Evolutionary conservation across 1,140 invertebrate species (phyloP), one percentile per base, ranked within the genome.

Genomic region (Sesamia nonagrioides): DNA sequence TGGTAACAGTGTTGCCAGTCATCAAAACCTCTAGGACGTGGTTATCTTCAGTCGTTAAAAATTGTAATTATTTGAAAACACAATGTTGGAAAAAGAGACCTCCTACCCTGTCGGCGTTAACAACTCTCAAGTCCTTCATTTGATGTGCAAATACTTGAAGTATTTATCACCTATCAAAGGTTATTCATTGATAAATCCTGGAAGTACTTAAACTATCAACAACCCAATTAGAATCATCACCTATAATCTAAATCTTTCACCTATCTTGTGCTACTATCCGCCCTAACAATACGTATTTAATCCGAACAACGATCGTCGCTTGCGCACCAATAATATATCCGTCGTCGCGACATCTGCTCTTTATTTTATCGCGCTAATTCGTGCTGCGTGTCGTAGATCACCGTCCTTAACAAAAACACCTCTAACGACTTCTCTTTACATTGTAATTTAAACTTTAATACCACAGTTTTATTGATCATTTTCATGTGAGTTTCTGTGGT

Each of bases 301-400:
- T 85, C 81, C 73, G 48, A 45, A 77, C 54, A 78, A 48, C 63
- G 58, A 37, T 54, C 82, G 54, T 61, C 81, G 82, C 79, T 79
- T 33, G 58, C 77, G 79, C 81, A 35, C 78, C 79, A 80, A 73
- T 76, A 84, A 85, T 90, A 90, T 90, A 89, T 90, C 86, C 77
- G 77, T 88, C 86, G 79, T 80, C 87, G 75, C 50, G 77, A 82
- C 89, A 91, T 91, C 84, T 88, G 90, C 79, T 86, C 66, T 80
- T 91, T 82, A 90, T 90, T 88, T 90, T 87, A 87, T 87, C 82
- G 83, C 83, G 79, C 78, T 91, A 92, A 91, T 92, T 88, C 86
- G 87, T 86, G 74, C 78, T 68, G 68, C 72, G 40, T 77, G 77
- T 78, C 86, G 79, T 87, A 40, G 73, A 84, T 0, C 79, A 82